Base-by-base conservation (phyloP, 1,140 invertebrate species). In the Lepidurus apus region DNA sequence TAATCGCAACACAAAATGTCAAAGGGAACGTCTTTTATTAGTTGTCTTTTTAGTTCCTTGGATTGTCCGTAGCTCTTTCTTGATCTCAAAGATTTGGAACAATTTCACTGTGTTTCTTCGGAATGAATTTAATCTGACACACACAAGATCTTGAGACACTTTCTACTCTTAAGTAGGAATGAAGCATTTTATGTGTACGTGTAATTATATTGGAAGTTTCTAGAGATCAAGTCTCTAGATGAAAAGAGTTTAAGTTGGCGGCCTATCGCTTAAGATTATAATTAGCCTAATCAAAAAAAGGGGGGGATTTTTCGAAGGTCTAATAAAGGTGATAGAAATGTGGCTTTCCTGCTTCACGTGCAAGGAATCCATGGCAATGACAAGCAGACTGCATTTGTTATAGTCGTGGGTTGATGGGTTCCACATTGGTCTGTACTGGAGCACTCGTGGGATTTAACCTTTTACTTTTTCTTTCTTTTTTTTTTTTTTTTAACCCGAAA, bases 321-420 rank as follows among this genome's bases (percentile, higher is more conserved):
- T 21, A 65, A 1, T n/a, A 65, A 65, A 65, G 21, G 21, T 7
- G 53, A 65, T 7, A 65, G 21, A 11, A 65, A n/a, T 21, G 21
- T 13, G 53, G 17, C 21, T 21, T 21, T 13, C 53, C 53, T 65
- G 53, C 53, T 9, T 7, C n/a, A 65, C 53, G n/a, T 65, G 53
- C n/a, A 65, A 65, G 53, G 53, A 65, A 65, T 65, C 53, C 53
- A 65, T 65, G 53, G 17, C 53, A 65, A 65, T 65, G 53, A 65
- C 53, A 65, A 65, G 53, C 53, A n/a, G 53, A 65, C 53, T 65
- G 5, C 53, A 65, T 65, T 65, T 21, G 53, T 65, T 65, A 65
- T 65, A 65, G 53, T 13, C 21, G 53, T n/a, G 53, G 53, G 53
- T 17, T 65, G 53, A 65, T 65, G 53, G 53, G 53, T 65, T 65